These are phyloP conservation scores for Centropristis striata DNA, from an alignment of 2,113 vertebrate genomes.

Conservation along the genomic window DNA sequence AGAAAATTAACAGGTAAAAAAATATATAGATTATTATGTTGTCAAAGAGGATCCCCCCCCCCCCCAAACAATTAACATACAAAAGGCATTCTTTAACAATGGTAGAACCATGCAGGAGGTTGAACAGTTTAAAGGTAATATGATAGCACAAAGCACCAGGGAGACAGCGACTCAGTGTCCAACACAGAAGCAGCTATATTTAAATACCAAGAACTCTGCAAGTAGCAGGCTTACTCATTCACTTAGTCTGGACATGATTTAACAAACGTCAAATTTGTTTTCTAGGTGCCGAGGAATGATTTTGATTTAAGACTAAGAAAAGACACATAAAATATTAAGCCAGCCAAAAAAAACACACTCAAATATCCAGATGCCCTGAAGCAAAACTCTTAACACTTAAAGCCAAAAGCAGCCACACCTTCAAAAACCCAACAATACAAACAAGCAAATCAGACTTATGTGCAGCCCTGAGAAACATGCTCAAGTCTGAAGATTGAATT, in stretches of 20 bases:
- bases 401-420: neutral
- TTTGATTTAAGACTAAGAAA: neutral
- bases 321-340: neutral
- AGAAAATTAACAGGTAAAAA: no score
- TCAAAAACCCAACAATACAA: neutral
- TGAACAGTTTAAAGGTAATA: neutral
- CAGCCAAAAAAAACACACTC: neutral
- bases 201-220: neutral
- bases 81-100: neutral
- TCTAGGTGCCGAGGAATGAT: no score
- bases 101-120: neutral
- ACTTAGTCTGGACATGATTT: no score
- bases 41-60: neutral
- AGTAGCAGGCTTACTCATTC: no score
- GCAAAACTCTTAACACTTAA: neutral
- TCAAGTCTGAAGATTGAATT: neutral
- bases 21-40: no score
- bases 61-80: neutral
- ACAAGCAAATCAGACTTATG: neutral
- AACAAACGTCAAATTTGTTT: no score
- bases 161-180: neutral
- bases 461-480: neutral
- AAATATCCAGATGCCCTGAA: neutral
- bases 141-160: neutral
- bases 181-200: neutral